Percentiles rank a stretch among this genome's conserved stretches.
These are phyloP conservation scores for Fundulus diaphanus DNA, from an alignment of 2,797 vertebrate genomes.

Conservation along the genomic window DNA sequence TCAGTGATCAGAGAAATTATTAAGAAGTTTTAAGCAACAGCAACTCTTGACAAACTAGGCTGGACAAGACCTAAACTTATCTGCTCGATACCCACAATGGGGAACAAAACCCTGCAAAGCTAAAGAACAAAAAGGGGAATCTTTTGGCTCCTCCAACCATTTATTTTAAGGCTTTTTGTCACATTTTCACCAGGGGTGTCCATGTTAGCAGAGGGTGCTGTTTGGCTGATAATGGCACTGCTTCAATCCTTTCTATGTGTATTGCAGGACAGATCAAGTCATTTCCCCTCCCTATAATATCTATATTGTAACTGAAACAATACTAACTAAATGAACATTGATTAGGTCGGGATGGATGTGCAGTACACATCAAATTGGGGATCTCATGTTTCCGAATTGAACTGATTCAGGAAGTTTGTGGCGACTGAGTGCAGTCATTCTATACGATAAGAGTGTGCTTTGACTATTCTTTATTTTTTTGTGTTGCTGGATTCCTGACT, in stretches of 20 bases:
- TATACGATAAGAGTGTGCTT: background rate
- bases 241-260: background rate
- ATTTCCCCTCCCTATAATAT: background rate
- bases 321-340: background rate
- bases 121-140: background rate
- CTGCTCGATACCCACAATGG: background rate
- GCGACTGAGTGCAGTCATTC: background rate
- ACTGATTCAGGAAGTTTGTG: constrained; percentile 4
- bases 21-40: background rate
- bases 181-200: background rate
- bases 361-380: background rate
- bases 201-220: background rate
- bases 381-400: background rate
- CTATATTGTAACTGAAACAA: background rate
- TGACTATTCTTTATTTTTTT: background rate
- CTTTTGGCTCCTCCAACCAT: background rate
- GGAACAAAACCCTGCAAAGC: background rate
- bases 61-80: background rate
- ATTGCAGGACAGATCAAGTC: background rate
- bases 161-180: background rate
- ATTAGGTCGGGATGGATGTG: background rate
- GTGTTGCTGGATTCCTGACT: constrained; percentile 5
- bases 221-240: background rate
- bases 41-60: background rate
- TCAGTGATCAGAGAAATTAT: background rate